Base-by-base conservation (phyloP, 92 coral and sea anemone genomes). In the Zoanthus sansibaricus region DNA sequence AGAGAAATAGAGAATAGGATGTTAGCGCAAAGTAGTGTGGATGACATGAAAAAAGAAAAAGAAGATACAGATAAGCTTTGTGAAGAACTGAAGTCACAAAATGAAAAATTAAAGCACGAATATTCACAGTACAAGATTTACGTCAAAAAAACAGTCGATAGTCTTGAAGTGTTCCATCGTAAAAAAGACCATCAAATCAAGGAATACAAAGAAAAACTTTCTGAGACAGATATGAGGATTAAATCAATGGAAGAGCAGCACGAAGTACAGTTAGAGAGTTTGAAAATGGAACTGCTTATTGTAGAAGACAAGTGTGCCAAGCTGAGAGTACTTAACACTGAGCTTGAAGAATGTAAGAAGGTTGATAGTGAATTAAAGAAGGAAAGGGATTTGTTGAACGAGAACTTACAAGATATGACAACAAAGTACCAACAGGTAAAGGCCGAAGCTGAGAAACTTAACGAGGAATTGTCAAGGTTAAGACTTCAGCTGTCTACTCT, bases 221-320 rank as follows among this genome's bases (percentile, higher is more conserved):
- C 70, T 25, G 85, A 20, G 25, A 80, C 75, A 46, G 85, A 80
- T 7, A 62, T 72, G 54, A 77, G 61, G 75, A 62, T 83, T 7
- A 90, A 85, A 58, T 87, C 79, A 16, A 11, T 92, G 79, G 86
- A 76, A 56, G 86, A 89, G 33, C 91, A 88, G 13, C 76, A 91
- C 14, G 90, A 87, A 32, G 87, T 82, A 69, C 90, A 91, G 58
- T 15, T 91, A 17, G 98, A 93, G 72, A 85, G 83, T 13, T 71
- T 90, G 44, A 95, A 92, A 74, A 89, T 88, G 14, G 95, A 93
- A 66, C 86, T 94, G 31, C 70, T 88, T 2, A 75, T 84, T 33
- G 90, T 91, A 9, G 94, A 93, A 79, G 91, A 83, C 68, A 93
- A 95, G 56, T 93, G 95, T 58, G 82, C 94, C 8, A 69, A 70